Percentiles rank a stretch among this genome's conserved stretches.
Conservation (phyloP, 1,140 invertebrate genomes). For the Spodoptera litura region DNA sequence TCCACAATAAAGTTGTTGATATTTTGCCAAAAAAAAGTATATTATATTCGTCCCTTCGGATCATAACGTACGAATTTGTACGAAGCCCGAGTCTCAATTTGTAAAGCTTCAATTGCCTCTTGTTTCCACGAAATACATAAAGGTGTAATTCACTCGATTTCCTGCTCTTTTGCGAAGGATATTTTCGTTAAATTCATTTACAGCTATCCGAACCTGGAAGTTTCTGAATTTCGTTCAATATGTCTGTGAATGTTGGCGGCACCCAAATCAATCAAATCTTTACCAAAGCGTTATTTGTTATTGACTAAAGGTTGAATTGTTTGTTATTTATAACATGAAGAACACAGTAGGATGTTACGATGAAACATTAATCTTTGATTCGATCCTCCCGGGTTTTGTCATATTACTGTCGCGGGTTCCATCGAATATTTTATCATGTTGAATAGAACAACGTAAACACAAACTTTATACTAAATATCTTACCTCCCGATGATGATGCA, state of each 20-base stretch:
- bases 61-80: constrained; percentile 50
- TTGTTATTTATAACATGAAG: no score
- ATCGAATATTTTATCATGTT: no score
- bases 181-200: constrained; percentile 32
- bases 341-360: no score
- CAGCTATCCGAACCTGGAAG: neutral
- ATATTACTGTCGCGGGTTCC: no score
- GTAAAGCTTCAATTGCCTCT: constrained; percentile 48
- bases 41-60: constrained; percentile 46
- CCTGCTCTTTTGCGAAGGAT: neutral
- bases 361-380: no score
- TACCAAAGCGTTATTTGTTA: neutral
- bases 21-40: constrained; percentile 54
- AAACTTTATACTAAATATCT: neutral
- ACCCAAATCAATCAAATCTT: constrained; percentile 1
- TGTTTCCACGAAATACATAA: constrained; percentile 42
- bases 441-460: no score
- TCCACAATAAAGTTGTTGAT: constrained; percentile 52
- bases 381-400: no score
- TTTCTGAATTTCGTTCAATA: neutral
- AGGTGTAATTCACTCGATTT: constrained; percentile 18
- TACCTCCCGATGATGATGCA: constrained; percentile 80
- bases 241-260: neutral
- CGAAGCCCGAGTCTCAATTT: constrained; percentile 54
- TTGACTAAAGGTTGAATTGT: no score